Conservation (phyloP, 2,113 vertebrate species). For the Marcusenius ussheri region DNA sequence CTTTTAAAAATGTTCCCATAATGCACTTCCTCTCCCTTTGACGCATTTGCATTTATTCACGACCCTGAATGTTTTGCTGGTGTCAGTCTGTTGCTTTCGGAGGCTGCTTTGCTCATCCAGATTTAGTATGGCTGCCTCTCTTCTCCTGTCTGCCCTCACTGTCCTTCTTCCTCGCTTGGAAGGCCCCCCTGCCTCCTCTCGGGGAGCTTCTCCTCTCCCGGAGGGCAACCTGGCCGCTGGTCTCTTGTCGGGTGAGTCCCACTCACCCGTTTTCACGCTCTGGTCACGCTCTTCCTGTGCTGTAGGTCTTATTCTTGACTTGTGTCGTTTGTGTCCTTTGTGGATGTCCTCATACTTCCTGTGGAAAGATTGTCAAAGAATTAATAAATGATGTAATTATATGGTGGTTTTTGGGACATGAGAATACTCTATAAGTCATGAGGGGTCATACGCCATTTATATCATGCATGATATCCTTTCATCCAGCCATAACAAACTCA, state of each 20-base stretch:
- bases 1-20: background rate
- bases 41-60: background rate
- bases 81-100: slow-evolving; percentile 18
- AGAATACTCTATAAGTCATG: background rate
- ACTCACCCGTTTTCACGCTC: background rate
- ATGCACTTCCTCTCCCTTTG: background rate
- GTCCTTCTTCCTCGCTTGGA: slow-evolving; percentile 49
- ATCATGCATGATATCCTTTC: background rate
- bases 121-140: background rate
- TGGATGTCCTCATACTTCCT: background rate
- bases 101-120: background rate
- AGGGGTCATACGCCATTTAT: background rate
- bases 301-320: background rate
- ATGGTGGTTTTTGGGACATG: background rate
- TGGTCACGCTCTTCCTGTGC: background rate
- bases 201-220: slow-evolving; percentile 69
- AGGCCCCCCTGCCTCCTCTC: slow-evolving; percentile 66
- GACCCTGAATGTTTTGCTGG: background rate
- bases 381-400: background rate
- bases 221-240: slow-evolving; percentile 69
- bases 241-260: slow-evolving; percentile 71
- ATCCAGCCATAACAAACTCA: background rate
- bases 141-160: slow-evolving; percentile 14
- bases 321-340: background rate
- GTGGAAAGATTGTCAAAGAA: background rate